These are phyloP conservation scores for Labia minor DNA, from an alignment of 2,888 invertebrate species.

Conservation along the genomic window DNA sequence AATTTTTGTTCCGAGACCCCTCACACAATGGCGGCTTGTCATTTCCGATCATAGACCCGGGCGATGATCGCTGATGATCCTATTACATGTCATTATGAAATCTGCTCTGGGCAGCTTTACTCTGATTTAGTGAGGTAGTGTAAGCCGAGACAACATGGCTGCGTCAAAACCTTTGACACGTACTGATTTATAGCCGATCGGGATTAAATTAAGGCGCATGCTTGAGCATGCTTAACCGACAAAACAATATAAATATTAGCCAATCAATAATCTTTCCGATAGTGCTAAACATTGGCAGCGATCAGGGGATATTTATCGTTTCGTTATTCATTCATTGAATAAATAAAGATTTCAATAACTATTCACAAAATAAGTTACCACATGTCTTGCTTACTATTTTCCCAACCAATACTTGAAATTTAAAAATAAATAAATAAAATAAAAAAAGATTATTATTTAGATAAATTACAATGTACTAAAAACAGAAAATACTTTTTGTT, in stretches of 20 bases:
- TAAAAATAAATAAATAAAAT: background rate
- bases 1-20: no score
- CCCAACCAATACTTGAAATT: background rate
- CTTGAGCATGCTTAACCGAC: conserved; percentile 2
- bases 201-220: conserved; percentile 13
- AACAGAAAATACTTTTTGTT: no score
- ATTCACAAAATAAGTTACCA: no score
- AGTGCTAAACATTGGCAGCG: background rate
- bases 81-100: conserved; percentile 13
- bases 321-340: no score
- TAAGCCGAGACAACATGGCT: conserved; percentile 8
- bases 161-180: conserved; percentile 13
- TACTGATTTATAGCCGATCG: background rate
- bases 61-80: background rate
- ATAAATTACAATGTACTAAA: no score
- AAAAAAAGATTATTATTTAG: no score
- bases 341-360: no score
- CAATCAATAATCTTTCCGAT: conserved; percentile 2
- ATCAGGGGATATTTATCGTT: background rate
- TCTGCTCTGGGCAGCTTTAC: conserved; percentile 7
- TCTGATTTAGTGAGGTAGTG: background rate
- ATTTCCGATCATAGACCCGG: background rate
- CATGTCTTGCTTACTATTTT: no score
- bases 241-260: conserved; percentile 2
- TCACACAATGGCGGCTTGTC: background rate